A percentile compares a stretch with the other conserved stretches of the same genome.
phyloP scores from a whole-genome alignment of 2,888 invertebrate genomes.

The Athrips mouffetella region DNA sequence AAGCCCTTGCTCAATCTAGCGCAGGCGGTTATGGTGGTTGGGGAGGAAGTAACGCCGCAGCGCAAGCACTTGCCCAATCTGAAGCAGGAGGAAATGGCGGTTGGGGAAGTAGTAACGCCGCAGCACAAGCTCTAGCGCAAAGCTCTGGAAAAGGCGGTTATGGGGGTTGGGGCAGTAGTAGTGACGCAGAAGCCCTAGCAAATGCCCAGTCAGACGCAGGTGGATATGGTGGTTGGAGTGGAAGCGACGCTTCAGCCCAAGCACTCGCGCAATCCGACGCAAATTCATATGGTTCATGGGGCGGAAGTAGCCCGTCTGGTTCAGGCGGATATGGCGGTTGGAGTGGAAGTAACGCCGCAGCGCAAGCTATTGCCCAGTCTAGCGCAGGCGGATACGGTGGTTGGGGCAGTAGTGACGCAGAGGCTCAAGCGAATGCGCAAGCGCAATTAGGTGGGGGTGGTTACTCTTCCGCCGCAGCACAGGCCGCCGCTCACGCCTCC shows the following conservation, averaged over 20 bases:
- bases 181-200: not conserved
- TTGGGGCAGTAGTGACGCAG: not conserved
- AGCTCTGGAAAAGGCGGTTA: conserved; percentile 14
- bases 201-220: no score
- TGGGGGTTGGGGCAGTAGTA: no score
- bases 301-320: no score
- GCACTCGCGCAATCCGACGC: conserved; percentile 19
- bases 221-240: not conserved
- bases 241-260: conserved; percentile 23
- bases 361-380: conserved; percentile 21
- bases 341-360: conserved; percentile 19
- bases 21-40: conserved; percentile 3
- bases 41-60: conserved; percentile 9
- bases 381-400: not conserved
- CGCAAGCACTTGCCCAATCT: conserved; percentile 20
- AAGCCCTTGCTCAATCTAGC: conserved; percentile 18
- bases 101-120: not conserved
- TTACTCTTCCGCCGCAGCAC: no score
- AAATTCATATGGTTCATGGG: not conserved
- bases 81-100: conserved; percentile 19
- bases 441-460: no score
- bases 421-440: not conserved
- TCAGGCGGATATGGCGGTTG: not conserved
- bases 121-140: conserved; percentile 16
- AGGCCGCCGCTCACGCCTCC: conserved; percentile 20